phyloP scores from a whole-genome alignment of 2,888 invertebrate genomes.

The Trilocha varians region DNA sequence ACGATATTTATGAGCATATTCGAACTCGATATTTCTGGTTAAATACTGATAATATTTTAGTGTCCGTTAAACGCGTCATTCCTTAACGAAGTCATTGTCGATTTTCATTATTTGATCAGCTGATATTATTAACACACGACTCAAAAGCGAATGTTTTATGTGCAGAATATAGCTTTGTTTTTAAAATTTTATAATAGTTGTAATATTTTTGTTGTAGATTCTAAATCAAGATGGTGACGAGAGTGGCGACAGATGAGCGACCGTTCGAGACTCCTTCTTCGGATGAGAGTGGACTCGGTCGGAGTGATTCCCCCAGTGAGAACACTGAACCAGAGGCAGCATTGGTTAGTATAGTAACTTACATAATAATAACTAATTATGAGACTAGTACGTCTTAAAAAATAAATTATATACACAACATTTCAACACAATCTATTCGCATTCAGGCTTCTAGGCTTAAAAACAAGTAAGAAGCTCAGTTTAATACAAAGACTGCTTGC shows the following conservation, averaged over 20 bases:
- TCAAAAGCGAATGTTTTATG: too few species aligned
- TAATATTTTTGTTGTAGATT: conserved; percentile 25
- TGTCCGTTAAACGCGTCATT: conserved; percentile 12
- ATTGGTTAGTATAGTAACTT: conserved; percentile 59
- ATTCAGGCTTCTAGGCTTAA: too few species aligned
- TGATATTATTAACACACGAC: conserved; percentile 12
- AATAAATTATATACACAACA: too few species aligned
- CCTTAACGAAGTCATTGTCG: conserved; percentile 28
- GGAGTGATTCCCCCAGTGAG: conserved; percentile 56
- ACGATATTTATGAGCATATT: conserved; percentile 4
- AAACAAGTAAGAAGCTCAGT: too few species aligned
- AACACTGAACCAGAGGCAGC: conserved; percentile 60
- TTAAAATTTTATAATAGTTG: conserved; percentile 1
- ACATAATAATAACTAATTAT: too few species aligned
- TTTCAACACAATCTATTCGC: too few species aligned
- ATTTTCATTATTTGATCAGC: conserved; percentile 27
- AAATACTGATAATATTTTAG: conserved; percentile 8
- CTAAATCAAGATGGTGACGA: conserved; percentile 42
- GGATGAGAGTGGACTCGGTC: conserved; percentile 58
- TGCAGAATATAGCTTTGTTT: too few species aligned
- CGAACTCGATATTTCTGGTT: conserved; percentile 7
- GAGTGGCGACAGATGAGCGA: conserved; percentile 60
- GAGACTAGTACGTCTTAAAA: too few species aligned
- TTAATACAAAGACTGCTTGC: background rate
- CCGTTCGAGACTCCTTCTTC: conserved; percentile 62